Percentiles rank a stretch among this genome's conserved stretches.
Evolutionary conservation across 2,888 invertebrate genomes (phyloP).

Genomic region (Andrena chrysosceles): DNA sequence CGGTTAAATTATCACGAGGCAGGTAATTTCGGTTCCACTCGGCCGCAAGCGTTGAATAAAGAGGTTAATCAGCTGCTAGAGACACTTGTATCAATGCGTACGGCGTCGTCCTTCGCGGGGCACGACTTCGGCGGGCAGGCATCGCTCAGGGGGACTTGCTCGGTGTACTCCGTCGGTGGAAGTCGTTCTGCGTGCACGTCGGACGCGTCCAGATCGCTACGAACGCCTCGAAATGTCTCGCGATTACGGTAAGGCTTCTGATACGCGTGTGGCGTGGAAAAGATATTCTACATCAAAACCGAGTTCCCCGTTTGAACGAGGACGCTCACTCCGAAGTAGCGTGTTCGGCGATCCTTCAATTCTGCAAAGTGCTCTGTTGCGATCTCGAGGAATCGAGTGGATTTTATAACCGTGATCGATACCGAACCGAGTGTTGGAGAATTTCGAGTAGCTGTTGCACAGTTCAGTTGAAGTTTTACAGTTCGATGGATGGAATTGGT

Average conservation of each 20-base stretch:
- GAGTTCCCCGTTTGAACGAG: too few relatives aligned
- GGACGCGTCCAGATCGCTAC: not conserved
- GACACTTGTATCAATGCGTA: constrained; percentile 12
- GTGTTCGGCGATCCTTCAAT: not conserved
- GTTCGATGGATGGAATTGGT: too few relatives aligned
- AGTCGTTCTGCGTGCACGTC: constrained; percentile 33
- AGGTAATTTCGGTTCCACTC: not conserved
- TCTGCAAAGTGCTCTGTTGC: not conserved
- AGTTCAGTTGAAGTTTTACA: too few relatives aligned
- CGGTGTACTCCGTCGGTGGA: constrained; percentile 26
- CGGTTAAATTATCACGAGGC: not conserved
- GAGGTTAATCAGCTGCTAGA: constrained; percentile 1
- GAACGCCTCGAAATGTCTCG: constrained; percentile 38
- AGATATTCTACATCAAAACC: too few relatives aligned
- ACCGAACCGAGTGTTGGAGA: not conserved
- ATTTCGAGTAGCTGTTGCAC: not conserved
- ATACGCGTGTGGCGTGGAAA: not conserved
- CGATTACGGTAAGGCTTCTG: constrained; percentile 29
- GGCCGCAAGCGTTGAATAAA: not conserved
- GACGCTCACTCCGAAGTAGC: not conserved
- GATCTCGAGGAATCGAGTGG: not conserved
- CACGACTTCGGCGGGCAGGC: not conserved
- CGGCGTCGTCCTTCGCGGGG: constrained; percentile 26
- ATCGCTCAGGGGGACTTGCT: constrained; percentile 32
- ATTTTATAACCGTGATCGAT: not conserved